Percentiles rank a stretch among this genome's conserved stretches.
Conservation (phyloP, 2,797 vertebrate species). For the Lepus townsendii region DNA sequence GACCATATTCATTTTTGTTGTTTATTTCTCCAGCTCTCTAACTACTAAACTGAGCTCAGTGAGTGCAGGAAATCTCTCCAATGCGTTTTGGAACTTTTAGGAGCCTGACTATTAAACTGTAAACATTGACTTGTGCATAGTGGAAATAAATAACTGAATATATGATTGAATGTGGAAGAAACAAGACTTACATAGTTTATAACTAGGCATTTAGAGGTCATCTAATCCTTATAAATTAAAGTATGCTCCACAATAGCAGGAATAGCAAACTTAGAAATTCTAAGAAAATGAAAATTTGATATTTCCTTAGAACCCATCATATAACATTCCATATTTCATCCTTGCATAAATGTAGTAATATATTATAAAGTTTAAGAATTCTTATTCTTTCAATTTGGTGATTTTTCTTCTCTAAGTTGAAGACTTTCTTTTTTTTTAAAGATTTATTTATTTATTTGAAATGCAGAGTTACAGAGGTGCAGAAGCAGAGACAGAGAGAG, state of each 20-base stretch:
- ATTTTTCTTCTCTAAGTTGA: constrained; percentile 29
- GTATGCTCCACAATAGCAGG: not conserved
- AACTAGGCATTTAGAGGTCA: constrained; percentile 1
- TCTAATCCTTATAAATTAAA: constrained; percentile 40
- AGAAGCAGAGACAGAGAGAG: too few species aligned
- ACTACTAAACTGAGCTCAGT: not conserved
- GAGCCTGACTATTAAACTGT: not conserved
- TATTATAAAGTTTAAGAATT: constrained; percentile 27
- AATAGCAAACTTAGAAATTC: constrained; percentile 44
- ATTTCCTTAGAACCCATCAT: not conserved
- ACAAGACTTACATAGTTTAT: not conserved
- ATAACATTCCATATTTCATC: constrained; percentile 30
- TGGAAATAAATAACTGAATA: constrained; percentile 52
- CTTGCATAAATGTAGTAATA: not conserved
- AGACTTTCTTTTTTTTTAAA: not conserved
- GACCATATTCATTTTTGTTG: not conserved
- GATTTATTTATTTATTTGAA: too few species aligned
- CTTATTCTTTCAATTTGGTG: constrained; percentile 34
- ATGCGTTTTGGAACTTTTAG: constrained; percentile 17
- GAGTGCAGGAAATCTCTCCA: not conserved
- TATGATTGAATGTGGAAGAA: constrained; percentile 27
- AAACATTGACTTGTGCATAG: not conserved
- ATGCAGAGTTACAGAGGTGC: too few species aligned
- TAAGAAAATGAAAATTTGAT: constrained; percentile 2
- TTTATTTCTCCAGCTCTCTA: not conserved